Evolutionary conservation across 2,797 vertebrate species (phyloP), one percentile per base, ranked within the genome.

Genomic region (Brachyalestes nurse): DNA sequence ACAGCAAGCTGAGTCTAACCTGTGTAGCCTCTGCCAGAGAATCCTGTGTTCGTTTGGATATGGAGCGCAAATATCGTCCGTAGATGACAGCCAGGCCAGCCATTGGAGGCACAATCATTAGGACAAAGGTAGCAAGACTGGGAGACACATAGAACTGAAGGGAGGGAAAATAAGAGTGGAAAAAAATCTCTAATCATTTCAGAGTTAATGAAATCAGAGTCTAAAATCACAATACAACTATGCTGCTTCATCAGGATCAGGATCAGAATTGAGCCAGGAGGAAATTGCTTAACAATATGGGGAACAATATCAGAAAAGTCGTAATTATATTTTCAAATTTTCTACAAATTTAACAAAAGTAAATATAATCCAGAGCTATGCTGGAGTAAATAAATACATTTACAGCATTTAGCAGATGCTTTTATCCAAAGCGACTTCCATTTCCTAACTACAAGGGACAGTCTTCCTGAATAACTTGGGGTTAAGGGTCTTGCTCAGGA

Each of bases 11-110:
- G 16, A 17, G 14, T 67, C 75, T 87, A 87, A 99, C 98, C 97
- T 99, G 95, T 69, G 98, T 97, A 83, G 97, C 94, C 78, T 97
- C 93, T 70, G 98, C 98, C n/a, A 99, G 93, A 6, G 97, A 94
- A n/a, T 99, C 97, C 88, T 99, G 98, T 0, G 96, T 99, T 64
- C 88, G 83, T 90, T 94, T 97, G 79, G 96, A 96, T 88, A 99
- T 94, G 81, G 96, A 95, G 88, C 96, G 93, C 47, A 99, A 92
- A 60, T 97, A 98, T 82, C 95, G 90, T 65, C 97, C 98, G 28
- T 97, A 99, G 86, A 97, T 84, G 53, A 98, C 92, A 12, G 96
- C 97, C 19, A 99, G 65, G 58, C 87, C 74, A n/a, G 94, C 93
- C 87, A 99, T 28, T 0, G 98, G 97, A 67, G 98, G 98, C 58